Conservation (phyloP, 1,140 invertebrate genomes). For the Contarinia nasturtii region DNA sequence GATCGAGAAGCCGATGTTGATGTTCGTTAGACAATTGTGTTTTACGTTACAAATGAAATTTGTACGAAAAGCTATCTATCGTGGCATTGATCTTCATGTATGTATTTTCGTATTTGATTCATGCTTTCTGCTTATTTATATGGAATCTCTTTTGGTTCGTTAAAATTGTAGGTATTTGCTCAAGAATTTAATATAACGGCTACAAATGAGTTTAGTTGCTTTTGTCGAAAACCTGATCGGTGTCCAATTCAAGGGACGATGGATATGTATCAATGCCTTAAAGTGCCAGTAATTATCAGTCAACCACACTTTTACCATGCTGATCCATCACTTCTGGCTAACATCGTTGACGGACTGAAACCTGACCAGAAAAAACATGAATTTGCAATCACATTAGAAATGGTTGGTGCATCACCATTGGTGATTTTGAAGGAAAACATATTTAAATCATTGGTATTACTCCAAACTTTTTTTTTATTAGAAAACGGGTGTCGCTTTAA, state of each 20-base stretch:
- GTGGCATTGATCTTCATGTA: too few relatives aligned
- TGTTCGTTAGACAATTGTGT: too few relatives aligned
- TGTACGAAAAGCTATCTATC: too few relatives aligned
- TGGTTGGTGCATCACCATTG: conserved; percentile 50
- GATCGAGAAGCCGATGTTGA: too few relatives aligned
- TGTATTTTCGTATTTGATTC: too few relatives aligned
- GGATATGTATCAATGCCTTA: conserved; percentile 35
- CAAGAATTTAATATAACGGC: too few relatives aligned
- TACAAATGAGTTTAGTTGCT: not conserved
- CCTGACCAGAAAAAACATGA: conserved; percentile 52
- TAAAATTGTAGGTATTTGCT: too few relatives aligned
- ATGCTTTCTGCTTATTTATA: too few relatives aligned
- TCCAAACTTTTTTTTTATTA: too few relatives aligned
- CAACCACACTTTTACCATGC: conserved; percentile 63
- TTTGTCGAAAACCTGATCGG: not conserved
- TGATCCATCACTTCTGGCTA: conserved; percentile 41
- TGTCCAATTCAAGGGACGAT: conserved; percentile 40
- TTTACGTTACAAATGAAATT: too few relatives aligned
- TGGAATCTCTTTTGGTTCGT: conserved; percentile 24
- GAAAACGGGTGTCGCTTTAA: too few relatives aligned
- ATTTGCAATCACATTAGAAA: conserved; percentile 56
- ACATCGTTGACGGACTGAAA: conserved; percentile 42
- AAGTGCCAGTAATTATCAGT: conserved; percentile 28
- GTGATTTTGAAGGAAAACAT: conserved; percentile 8
- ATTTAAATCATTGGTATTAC: too few relatives aligned